Evolutionary conservation across 2,888 invertebrate species (phyloP), one percentile per base, ranked within the genome.

Genomic region (Drosophila anomelani): DNA sequence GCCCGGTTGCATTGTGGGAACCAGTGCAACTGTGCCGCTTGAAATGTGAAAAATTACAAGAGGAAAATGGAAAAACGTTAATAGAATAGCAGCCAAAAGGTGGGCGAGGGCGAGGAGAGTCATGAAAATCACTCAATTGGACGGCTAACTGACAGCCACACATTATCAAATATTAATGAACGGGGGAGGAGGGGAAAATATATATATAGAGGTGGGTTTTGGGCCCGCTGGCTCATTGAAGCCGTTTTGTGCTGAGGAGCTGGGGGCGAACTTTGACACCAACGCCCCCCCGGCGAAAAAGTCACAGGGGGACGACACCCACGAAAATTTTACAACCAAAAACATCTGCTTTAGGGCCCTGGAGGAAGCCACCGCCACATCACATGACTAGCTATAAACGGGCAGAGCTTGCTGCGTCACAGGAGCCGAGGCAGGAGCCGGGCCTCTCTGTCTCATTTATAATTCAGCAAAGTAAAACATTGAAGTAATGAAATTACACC

Each of bases 401-500:
- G 69, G 74, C 73, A 56, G 54, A 44, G 56, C 51, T 57, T 39
- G 56, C 56, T 57, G 54, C 68, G 64, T 63, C 49, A 70, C 70
- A 51, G 70, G 55, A 47, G n/a, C 58, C 13, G 57, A 41, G 51
- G 70, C 63, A 47, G 73, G 63, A 53, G 59, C 73, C 68, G 49
- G 49, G 17, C 9, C 44, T 44, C n/a, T 85, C 29, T 29, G 1
- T 15, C 84, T 85, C 85, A 85, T 85, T 85, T 81, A 85, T 86
- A 86, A 85, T 85, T 86, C 85, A 85, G 85, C 64, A 79, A 85
- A 85, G 86, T 85, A 85, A 85, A 85, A 85, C 85, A 85, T 85
- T 86, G 82, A 86, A 85, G 82, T 85, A 85, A 85, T 85, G 82
- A 85, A 85, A 86, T 85, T 85, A 85, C 86, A 81, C 83, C 81